Percentiles rank a stretch among this genome's conserved stretches.
phyloP scores from a whole-genome alignment of 2,113 vertebrate genomes.

The Pelmatolapia mariae region DNA sequence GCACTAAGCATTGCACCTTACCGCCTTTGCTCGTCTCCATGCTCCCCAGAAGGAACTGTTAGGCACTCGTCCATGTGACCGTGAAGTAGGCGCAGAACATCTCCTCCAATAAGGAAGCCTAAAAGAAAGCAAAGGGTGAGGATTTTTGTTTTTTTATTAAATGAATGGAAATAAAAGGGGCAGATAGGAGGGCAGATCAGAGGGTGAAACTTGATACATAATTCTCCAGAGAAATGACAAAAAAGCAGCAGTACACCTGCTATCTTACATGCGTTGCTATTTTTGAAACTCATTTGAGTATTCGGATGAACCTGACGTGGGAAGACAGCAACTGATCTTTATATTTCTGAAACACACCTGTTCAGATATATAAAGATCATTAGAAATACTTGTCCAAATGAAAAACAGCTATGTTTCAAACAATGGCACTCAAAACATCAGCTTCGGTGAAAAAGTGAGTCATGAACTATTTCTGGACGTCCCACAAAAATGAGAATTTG shows the following conservation, averaged over 20 bases:
- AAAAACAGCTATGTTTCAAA: background rate
- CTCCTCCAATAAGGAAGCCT: conserved; percentile 94
- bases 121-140: background rate
- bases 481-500: background rate
- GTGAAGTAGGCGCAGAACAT: conserved; percentile 88
- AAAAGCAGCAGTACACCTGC: background rate
- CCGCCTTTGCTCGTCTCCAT: conserved; percentile 92
- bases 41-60: conserved; percentile 90
- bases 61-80: conserved; percentile 98
- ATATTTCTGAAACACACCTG: background rate
- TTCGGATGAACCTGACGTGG: background rate
- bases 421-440: background rate
- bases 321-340: background rate
- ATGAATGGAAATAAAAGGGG: background rate
- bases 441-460: background rate
- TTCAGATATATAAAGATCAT: background rate
- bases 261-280: background rate
- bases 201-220: background rate
- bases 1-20: conserved; percentile 28
- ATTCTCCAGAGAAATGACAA: background rate
- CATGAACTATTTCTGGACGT: background rate
- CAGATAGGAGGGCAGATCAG: background rate
- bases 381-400: background rate
- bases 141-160: background rate
- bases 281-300: background rate